phyloP scores from a whole-genome alignment of 2,113 vertebrate genomes.

The Calonectris borealis region DNA sequence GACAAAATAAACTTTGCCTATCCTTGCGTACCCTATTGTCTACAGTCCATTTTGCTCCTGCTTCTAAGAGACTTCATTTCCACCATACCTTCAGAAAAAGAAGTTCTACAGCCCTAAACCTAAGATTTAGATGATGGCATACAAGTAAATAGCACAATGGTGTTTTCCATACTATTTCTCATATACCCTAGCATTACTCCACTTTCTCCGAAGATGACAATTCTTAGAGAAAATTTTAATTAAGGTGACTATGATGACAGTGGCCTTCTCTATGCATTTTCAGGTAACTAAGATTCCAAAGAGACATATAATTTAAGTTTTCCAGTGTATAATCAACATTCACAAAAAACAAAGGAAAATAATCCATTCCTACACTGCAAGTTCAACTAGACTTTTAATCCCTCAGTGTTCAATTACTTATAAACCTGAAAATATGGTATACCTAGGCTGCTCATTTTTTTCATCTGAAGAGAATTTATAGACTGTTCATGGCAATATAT shows the following conservation, averaged over 20 bases:
- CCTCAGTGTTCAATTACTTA: neutral
- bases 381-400: neutral
- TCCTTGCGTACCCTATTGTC: neutral
- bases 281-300: neutral
- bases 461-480: neutral
- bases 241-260: neutral
- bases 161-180: neutral
- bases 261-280: neutral
- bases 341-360: neutral
- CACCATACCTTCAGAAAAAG: neutral
- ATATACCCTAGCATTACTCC: neutral
- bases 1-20: neutral
- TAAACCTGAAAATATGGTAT: neutral
- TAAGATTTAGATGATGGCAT: neutral
- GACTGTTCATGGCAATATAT: neutral
- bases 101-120: neutral
- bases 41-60: neutral
- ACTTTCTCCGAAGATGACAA: neutral
- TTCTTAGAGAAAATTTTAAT: neutral
- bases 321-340: neutral
- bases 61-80: neutral
- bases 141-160: neutral
- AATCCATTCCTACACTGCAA: neutral
- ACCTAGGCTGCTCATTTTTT: neutral
- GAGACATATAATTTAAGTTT: neutral